Evolutionary conservation across 2,113 vertebrate genomes (phyloP).

Genomic region (Sinocyclocheilus maitianheensis): DNA sequence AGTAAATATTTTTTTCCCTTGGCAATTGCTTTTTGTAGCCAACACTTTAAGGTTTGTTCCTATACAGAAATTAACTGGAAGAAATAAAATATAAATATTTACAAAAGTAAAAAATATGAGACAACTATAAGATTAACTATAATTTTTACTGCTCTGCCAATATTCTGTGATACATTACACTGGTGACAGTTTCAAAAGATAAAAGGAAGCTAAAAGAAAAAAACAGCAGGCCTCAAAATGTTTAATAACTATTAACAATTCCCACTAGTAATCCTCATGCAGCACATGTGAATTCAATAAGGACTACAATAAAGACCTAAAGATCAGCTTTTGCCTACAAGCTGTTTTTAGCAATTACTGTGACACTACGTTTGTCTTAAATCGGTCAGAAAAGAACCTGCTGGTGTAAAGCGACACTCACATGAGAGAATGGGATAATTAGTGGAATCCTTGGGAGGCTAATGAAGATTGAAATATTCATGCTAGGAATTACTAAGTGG

Average conservation of each 20-base stretch:
- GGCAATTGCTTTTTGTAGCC: neutral
- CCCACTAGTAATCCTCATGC: neutral
- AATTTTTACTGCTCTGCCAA: neutral
- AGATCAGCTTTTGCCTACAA: neutral
- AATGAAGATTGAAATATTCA: constrained; percentile 50
- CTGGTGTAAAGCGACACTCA: neutral
- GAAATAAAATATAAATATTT: too few relatives aligned
- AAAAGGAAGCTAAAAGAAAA: neutral
- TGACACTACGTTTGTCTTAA: constrained; percentile 8
- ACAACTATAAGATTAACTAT: neutral
- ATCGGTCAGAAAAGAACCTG: constrained; percentile 12
- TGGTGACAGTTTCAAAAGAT: neutral
- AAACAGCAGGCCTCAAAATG: neutral
- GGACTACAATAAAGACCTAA: neutral
- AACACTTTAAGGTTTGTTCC: neutral
- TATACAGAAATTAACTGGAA: neutral
- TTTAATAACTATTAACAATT: neutral
- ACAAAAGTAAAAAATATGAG: neutral
- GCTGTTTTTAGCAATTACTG: constrained; percentile 24
- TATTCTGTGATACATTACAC: neutral
- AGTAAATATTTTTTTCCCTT: too few relatives aligned
- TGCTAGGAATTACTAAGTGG: constrained; percentile 18
- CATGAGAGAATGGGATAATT: constrained; percentile 30
- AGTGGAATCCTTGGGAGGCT: constrained; percentile 26
- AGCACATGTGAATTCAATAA: neutral